Base-by-base conservation (phyloP, 2,888 invertebrate genomes). In the Melipona bicolor region DNA sequence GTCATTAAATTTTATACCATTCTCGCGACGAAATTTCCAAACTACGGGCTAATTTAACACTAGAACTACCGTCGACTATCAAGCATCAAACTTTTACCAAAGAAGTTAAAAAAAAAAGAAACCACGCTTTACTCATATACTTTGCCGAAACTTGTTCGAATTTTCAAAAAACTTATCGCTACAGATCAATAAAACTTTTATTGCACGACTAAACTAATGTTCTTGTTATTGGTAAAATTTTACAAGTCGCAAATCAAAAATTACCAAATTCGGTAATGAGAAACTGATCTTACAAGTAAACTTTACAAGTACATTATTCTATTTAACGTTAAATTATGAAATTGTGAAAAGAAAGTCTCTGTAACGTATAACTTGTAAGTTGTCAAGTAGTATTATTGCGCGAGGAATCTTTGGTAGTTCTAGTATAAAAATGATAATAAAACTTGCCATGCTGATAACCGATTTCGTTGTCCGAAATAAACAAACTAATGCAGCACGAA, bases 1-100 rank as follows among this genome's bases (percentile, higher is more conserved):
- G n/a, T 43, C 62, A 52, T 76, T 56, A 65, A 64, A 69, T 54
- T 36, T 32, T 24, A 50, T n/a, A 21, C 19, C 21, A 56, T 56
- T 67, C 64, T 49, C 62, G 21, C 19, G n/a, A 61, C 27, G 32
- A 43, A 52, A 56, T 50, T 67, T 43, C 17, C 21, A 5, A 36
- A 36, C 21, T 54, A 36, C 15, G 19, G n/a, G 17, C 3, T 4
- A 21, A 32, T 54, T 69, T 49, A 36, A 43, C n/a, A 67, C 36
- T 59, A 59, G 56, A 59, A 59, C 56, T 59, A 59, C 56, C 56
- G 56, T 15, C 56, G 15, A 15, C 24, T 24, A 24, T 24, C 56
- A 2, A n/a, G 15, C 15, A n/a, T 43, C 43, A 59, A 15, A n/a
- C 56, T n/a, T n/a, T n/a, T 15, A 59, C 13, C n/a, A 59, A n/a